Conservation (phyloP, 2,113 vertebrate genomes). For the Triplophysa rosa region DNA sequence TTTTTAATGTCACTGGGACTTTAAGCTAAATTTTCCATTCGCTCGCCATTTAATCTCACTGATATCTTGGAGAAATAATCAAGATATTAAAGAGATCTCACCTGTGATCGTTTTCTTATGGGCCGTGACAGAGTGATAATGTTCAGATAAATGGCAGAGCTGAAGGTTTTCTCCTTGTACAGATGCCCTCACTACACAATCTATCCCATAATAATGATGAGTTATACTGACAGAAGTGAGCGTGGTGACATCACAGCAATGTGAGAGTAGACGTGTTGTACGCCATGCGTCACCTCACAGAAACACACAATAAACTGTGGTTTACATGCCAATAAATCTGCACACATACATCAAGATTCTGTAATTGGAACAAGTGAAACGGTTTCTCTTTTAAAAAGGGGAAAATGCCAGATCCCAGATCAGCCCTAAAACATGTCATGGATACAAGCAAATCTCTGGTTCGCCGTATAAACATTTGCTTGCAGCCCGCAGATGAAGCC, state of each 20-base stretch:
- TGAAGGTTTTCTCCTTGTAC: too few species aligned
- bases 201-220: background rate
- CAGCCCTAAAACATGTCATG: conserved; percentile 58
- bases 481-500: background rate
- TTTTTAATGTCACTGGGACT: too few species aligned
- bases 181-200: too few species aligned
- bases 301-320: conserved; percentile 52
- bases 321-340: conserved; percentile 74
- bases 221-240: background rate
- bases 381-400: conserved; percentile 59
- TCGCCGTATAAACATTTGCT: background rate
- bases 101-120: too few species aligned
- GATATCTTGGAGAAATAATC: too few species aligned
- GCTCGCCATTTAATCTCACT: too few species aligned
- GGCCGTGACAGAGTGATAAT: too few species aligned
- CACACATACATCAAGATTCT: conserved; percentile 66
- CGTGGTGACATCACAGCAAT: conserved; percentile 35
- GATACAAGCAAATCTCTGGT: background rate
- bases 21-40: too few species aligned
- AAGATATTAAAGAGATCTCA: too few species aligned
- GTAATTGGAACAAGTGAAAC: conserved; percentile 66
- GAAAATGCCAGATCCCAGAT: conserved; percentile 47
- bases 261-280: conserved; percentile 62
- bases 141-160: too few species aligned
- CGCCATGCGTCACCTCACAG: conserved; percentile 57